Evolutionary conservation across 2,113 vertebrate species (phyloP).

Genomic region (Pungitius pungitius): DNA sequence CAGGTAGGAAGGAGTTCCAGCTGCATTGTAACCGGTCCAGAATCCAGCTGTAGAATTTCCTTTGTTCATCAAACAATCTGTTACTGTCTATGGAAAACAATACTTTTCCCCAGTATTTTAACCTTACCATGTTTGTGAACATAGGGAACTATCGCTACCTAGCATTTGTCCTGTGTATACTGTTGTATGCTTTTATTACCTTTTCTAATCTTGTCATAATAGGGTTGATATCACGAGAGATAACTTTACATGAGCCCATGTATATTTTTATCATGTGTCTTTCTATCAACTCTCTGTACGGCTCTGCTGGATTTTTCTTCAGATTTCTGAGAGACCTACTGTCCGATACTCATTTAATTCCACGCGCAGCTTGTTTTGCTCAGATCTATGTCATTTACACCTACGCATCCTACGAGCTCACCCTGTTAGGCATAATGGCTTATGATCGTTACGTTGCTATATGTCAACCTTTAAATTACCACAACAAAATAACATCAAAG

Average conservation of each 20-base stretch:
- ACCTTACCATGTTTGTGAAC: conserved; percentile 60
- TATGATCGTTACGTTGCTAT: conserved; percentile 80
- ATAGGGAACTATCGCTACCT: conserved; percentile 54
- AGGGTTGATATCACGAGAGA: conserved; percentile 45
- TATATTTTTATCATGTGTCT: conserved; percentile 78
- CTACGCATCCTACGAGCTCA: conserved; percentile 77
- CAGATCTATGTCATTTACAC: conserved; percentile 78
- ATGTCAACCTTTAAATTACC: conserved; percentile 77
- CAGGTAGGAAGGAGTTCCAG: background rate
- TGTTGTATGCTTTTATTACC: conserved; percentile 47
- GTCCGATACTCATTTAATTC: conserved; percentile 67
- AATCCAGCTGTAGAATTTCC: background rate
- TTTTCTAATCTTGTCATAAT: conserved; percentile 57
- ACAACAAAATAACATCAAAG: conserved; percentile 68
- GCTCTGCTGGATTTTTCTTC: conserved; percentile 75
- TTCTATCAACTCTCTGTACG: conserved; percentile 78
- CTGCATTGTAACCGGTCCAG: background rate
- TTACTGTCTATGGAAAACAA: conserved; percentile 41
- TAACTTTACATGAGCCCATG: conserved; percentile 73
- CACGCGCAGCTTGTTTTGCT: conserved; percentile 61
- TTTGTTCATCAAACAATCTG: background rate
- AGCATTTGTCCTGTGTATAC: conserved; percentile 33
- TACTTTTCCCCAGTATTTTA: conserved; percentile 45
- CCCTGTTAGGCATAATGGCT: conserved; percentile 78
- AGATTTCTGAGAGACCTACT: conserved; percentile 73